These are phyloP conservation scores for Gastrophysa polygoni DNA, from an alignment of 2,888 invertebrate genomes.

Conservation along the genomic window DNA sequence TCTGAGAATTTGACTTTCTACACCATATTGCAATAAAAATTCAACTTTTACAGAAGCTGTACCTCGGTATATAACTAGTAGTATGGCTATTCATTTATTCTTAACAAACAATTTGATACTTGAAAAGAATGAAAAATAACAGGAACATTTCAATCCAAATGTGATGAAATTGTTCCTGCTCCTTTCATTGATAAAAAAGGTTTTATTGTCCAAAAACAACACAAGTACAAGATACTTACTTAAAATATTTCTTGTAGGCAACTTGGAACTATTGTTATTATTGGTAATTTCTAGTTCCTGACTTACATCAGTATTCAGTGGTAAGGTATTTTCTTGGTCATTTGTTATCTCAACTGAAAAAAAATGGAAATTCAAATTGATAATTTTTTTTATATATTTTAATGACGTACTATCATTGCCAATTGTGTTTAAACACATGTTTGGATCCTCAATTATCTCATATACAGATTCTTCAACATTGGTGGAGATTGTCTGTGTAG, in stretches of 20 bases:
- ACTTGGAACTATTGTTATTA: too few species aligned
- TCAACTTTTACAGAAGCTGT: constrained; percentile 1
- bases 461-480: constrained; percentile 1
- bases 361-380: constrained; percentile 8
- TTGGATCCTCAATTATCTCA: constrained; percentile 9
- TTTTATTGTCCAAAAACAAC: constrained; percentile 4
- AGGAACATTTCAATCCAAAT: not conserved
- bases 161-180: constrained; percentile 7
- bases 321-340: constrained; percentile 9
- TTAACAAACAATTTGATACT: not conserved
- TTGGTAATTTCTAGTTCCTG: constrained; percentile 7
- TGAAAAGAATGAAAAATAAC: not conserved
- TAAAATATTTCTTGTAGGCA: too few species aligned
- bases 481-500: constrained; percentile 3
- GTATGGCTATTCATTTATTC: not conserved
- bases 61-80: not conserved
- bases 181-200: constrained; percentile 2
- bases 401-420: constrained; percentile 9
- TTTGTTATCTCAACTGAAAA: constrained; percentile 8
- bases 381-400: not conserved
- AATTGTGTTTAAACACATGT: constrained; percentile 1
- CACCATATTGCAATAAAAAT: not conserved
- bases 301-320: constrained; percentile 2
- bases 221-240: constrained; percentile 5
- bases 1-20: not conserved